A percentile compares a stretch with the other conserved stretches of the same genome.
Evolutionary conservation across 2,888 invertebrate species (phyloP).

Genomic region (Ectobius pallidus): DNA sequence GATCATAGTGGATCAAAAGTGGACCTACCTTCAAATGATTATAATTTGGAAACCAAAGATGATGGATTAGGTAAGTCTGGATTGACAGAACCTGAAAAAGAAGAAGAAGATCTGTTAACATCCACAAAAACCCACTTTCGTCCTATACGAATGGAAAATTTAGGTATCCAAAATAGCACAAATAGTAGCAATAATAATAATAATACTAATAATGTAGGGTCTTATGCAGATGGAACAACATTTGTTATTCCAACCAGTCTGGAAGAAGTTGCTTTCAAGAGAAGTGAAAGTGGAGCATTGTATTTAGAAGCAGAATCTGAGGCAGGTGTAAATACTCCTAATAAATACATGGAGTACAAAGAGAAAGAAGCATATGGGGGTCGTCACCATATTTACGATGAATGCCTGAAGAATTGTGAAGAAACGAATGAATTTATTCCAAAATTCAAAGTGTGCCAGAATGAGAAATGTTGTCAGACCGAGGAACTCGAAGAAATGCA

Average conservation of each 20-base stretch:
- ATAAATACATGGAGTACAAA: slow-evolving; percentile 57
- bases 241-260: slow-evolving; percentile 68
- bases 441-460: slow-evolving; percentile 67
- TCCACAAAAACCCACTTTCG: slow-evolving; percentile 83
- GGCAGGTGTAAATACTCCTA: slow-evolving; percentile 46
- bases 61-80: background rate
- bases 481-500: slow-evolving; percentile 14
- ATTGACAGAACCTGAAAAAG: slow-evolving; percentile 34
- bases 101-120: slow-evolving; percentile 73
- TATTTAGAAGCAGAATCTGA: slow-evolving; percentile 60
- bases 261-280: slow-evolving; percentile 68
- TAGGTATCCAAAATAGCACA: slow-evolving; percentile 46
- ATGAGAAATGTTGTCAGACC: slow-evolving; percentile 34
- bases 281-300: slow-evolving; percentile 69
- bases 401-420: slow-evolving; percentile 52
- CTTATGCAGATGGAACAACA: slow-evolving; percentile 72
- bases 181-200: background rate
- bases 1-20: background rate
- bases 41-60: slow-evolving; percentile 33
- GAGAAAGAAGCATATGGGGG: slow-evolving; percentile 48
- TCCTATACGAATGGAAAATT: slow-evolving; percentile 68
- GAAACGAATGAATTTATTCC: slow-evolving; percentile 60
- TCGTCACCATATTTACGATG: slow-evolving; percentile 49
- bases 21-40: background rate
- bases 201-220: slow-evolving; percentile 54